phyloP scores from a whole-genome alignment of 2,113 vertebrate species.

The Heloderma charlesbogerti region DNA sequence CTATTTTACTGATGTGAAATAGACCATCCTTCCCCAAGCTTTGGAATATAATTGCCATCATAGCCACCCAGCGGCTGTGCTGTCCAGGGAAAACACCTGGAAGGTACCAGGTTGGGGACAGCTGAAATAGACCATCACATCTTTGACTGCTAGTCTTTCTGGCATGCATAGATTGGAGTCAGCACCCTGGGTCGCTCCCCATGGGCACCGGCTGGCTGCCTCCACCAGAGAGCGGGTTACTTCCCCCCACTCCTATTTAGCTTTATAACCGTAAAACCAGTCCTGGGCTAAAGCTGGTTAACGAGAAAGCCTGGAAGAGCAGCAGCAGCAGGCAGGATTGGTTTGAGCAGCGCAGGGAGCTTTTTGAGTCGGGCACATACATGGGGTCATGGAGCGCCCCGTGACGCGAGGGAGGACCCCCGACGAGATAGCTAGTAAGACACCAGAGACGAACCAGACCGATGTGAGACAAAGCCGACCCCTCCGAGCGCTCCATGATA shows the following conservation, averaged over 20 bases:
- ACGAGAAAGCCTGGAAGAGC: slow-evolving; percentile 17
- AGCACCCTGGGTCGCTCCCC: background rate
- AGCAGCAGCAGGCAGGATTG: background rate
- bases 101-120: too few relatives aligned
- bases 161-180: background rate
- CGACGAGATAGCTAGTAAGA: too few relatives aligned
- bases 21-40: too few relatives aligned
- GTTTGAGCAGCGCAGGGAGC: slow-evolving; percentile 29
- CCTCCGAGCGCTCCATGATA: too few relatives aligned
- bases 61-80: too few relatives aligned
- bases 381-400: too few relatives aligned
- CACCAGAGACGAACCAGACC: too few relatives aligned
- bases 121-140: background rate
- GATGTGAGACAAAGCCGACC: too few relatives aligned
- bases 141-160: background rate
- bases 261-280: background rate
- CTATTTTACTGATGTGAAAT: too few relatives aligned
- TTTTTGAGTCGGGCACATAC: slow-evolving; percentile 65
- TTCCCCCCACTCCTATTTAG: background rate
- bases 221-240: background rate
- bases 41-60: too few relatives aligned
- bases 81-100: too few relatives aligned
- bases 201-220: fast-evolving
- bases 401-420: too few relatives aligned
- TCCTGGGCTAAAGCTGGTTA: background rate